Base-by-base conservation (phyloP, 2,113 vertebrate genomes). In the Leptobrachium ailaonicum region DNA sequence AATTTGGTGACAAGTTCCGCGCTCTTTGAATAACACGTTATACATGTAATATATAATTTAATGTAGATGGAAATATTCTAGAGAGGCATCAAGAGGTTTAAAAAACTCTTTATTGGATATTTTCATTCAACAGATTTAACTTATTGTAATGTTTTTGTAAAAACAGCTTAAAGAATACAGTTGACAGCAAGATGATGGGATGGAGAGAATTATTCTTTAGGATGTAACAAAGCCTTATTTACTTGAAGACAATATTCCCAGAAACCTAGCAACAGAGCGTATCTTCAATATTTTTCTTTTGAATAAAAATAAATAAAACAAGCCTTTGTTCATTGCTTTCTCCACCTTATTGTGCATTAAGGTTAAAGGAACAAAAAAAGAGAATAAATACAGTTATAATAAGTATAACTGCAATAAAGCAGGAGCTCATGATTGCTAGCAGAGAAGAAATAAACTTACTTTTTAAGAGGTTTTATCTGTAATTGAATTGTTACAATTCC, bases 181-280 rank as follows among this genome's bases (percentile, higher is more conserved):
- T 41, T 41, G 77, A 79, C 69, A 79, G 45, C 68, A 79, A 79
- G 58, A 79, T 79, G 69, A 72, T 79, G 41, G 71, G 43, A 71
- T 71, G 43, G n/a, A 4, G 13, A 41, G 76, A 79, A 79, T 71
- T 71, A 56, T 79, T 71, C 68, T 71, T 79, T 64, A 54, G 40
- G 58, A 72, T 79, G 14, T 32, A 40, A n/a, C 64, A 40, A 66
- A 72, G 44, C 53, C 69, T 53, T 72, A 66, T 71, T 72, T 79
- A 60, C 44, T 79, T 72, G 70, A 66, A 71, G 62, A 66, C 45
- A 73, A 58, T 56, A 73, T 79, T 79, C 66, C 71, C 44, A 32
- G 70, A 66, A 79, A 50, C 70, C 71, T 79, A 73, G 77, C 77
- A 79, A 79, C 77, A 53, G 9, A 66, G 70, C 13, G 41, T 66